Evolutionary conservation across 1,140 invertebrate species (phyloP).

Genomic region (Drosophila sp.): DNA sequence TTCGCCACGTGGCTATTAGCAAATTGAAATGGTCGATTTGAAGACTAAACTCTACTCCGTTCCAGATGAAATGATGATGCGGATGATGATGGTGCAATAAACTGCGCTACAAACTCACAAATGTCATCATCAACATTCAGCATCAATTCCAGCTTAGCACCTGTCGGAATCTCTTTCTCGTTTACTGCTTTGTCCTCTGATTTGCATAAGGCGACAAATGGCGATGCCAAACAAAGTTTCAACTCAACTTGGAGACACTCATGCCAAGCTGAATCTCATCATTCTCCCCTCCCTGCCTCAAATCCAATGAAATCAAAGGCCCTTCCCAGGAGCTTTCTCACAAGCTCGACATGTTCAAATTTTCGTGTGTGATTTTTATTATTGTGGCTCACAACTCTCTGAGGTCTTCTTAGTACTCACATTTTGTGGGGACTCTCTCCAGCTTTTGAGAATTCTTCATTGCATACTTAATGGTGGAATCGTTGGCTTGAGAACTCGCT

Average conservation of each 20-base stretch:
- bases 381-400: conserved; percentile 57
- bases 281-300: conserved; percentile 9
- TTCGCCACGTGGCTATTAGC: conserved; percentile 70
- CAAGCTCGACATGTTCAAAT: conserved; percentile 40
- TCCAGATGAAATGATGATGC: conserved; percentile 29
- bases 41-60: conserved; percentile 24
- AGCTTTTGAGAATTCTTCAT: background rate
- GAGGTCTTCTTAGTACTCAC: conserved; percentile 63
- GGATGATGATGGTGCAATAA: conserved; percentile 41
- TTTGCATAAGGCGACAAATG: conserved; percentile 65
- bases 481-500: background rate
- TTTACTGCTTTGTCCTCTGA: conserved; percentile 45
- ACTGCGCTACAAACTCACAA: conserved; percentile 32
- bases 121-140: conserved; percentile 49
- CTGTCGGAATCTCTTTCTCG: conserved; percentile 23
- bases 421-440: conserved; percentile 14
- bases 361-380: conserved; percentile 67
- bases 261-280: background rate
- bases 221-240: conserved; percentile 61
- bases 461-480: background rate
- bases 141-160: conserved; percentile 34
- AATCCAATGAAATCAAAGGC: conserved; percentile 55
- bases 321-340: conserved; percentile 19
- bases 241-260: conserved; percentile 27
- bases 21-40: conserved; percentile 69